Evolutionary conservation across 2,113 vertebrate species (phyloP), one percentile per base, ranked within the genome.

Genomic region (Leiothrix lutea): DNA sequence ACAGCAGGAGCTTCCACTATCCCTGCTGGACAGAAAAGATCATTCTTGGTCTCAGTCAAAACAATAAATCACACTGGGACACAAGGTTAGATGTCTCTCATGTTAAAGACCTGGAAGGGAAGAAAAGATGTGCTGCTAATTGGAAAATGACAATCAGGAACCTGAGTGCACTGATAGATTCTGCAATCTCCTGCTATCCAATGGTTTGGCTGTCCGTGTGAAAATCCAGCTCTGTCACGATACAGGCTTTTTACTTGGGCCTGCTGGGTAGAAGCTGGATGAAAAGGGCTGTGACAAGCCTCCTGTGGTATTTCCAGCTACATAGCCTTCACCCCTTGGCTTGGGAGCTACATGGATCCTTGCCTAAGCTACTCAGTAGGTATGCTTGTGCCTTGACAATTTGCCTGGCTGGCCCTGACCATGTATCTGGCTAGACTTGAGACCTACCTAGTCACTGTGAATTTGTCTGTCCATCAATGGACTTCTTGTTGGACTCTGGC

Each of bases 261-360:
- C 8, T 57, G 14, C 23, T 23, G 12, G 14, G 33, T 16, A 65
- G 84, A 50, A 60, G 12, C 24, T 65, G 40, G 7, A 51, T 70
- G 12, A 38, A 70, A 89, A 71, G 5, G 4, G 3, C 23, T 17
- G 8, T 47, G 15, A n/a, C 62, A 73, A 54, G 29, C n/a, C 13
- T 31, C 13, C 14, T 60, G 18, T 25, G 21, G 2, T 26, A 57
- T 16, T 70, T 80, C 2, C 14, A 26, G 19, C 16, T 24, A 25
- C 8, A 38, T 3, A 38, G 2, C 14, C 25, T 60, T 64, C 51
- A 31, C 1, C 8, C 11, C 23, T 50, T 2, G 0, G 5, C 24
- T 64, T 69, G 33, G 60, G 28, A 78, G n/a, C 23, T 18, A 7
- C 25, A 45, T 0, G 40, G 58, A 19, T 35, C 10, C 28, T 35